phyloP scores from a whole-genome alignment of 2,888 invertebrate species.

The Ectobius pallidus region DNA sequence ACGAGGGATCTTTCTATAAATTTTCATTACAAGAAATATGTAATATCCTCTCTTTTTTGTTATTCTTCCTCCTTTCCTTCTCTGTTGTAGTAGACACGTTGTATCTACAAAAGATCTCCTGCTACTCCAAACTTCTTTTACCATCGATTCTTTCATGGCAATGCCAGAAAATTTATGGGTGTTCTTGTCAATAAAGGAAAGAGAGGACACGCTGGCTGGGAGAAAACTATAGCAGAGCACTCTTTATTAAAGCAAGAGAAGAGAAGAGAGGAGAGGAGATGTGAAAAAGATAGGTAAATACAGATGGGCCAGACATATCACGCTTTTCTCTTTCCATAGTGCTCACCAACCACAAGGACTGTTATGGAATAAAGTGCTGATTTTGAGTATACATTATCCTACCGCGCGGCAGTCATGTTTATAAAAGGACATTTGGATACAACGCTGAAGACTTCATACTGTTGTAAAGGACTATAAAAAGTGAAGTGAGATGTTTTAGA shows the following conservation, averaged over 20 bases:
- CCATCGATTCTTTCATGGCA: neutral
- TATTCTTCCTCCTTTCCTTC: neutral
- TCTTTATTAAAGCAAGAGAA: constrained; percentile 21
- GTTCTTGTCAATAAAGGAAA: constrained; percentile 25
- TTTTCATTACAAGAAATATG: neutral
- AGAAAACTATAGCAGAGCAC: neutral
- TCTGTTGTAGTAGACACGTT: constrained; percentile 2
- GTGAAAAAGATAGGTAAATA: neutral
- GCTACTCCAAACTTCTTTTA: neutral
- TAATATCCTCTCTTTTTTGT: neutral
- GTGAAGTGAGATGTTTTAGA: neutral
- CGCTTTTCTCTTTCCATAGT: neutral
- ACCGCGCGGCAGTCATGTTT: neutral
- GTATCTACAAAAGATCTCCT: constrained; percentile 6
- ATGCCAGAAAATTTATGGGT: constrained; percentile 22
- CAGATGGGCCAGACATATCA: neutral
- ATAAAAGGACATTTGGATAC: neutral
- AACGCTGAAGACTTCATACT: neutral
- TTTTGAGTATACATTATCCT: too few species aligned
- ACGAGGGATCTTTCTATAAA: neutral
- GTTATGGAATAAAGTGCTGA: neutral
- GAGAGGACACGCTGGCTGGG: neutral
- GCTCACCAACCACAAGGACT: neutral
- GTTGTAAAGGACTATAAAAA: neutral
- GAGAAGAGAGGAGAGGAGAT: neutral